phyloP scores from a whole-genome alignment of 2,888 invertebrate species.

The Philhelius pedissequus region DNA sequence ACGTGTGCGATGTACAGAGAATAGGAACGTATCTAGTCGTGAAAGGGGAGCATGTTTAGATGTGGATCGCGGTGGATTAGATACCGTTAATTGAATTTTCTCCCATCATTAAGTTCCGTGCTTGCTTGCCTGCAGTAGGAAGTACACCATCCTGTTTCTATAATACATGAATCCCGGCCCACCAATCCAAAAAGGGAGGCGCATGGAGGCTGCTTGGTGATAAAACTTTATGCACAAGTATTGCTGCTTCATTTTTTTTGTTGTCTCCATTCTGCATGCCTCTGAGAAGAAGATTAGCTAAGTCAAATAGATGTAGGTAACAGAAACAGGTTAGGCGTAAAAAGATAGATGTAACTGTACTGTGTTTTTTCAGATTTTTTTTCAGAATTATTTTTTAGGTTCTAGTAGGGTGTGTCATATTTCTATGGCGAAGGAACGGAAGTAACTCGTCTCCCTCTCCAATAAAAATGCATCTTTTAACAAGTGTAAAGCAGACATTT shows the following conservation, averaged over 20 bases:
- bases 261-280: neutral
- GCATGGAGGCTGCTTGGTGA: conserved; percentile 3
- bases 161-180: neutral
- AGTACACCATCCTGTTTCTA: neutral
- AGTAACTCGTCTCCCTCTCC: no score
- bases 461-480: no score
- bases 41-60: conserved; percentile 25
- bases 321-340: neutral
- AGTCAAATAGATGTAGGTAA: neutral
- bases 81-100: conserved; percentile 58
- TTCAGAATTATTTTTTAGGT: no score
- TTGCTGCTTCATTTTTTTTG: neutral
- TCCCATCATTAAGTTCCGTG: conserved; percentile 27
- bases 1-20: neutral
- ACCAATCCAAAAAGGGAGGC: neutral
- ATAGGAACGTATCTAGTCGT: neutral
- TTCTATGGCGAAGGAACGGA: no score
- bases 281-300: neutral
- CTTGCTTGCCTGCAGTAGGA: conserved; percentile 11
- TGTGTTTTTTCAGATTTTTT: no score
- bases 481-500: no score
- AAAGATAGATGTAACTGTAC: neutral
- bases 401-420: no score
- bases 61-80: conserved; percentile 47
- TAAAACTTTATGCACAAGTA: conserved; percentile 22